phyloP scores from a whole-genome alignment of 1,140 invertebrate species.

The Limonius californicus region DNA sequence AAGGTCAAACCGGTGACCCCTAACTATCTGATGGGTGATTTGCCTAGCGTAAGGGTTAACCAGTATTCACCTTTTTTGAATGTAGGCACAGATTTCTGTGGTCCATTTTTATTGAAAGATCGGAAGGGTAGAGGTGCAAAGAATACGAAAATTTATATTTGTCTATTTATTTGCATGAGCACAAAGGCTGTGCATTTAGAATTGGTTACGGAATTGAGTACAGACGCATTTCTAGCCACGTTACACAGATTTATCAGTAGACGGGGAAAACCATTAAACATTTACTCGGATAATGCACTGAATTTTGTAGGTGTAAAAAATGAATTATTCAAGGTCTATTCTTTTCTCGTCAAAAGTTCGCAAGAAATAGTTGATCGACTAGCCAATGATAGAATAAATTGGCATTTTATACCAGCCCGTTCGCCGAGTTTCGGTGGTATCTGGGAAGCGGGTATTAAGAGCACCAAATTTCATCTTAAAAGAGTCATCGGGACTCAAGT shows the following conservation, averaged over 20 bases:
- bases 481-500: neutral
- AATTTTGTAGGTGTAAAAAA: slow-evolving; percentile 16
- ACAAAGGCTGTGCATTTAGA: slow-evolving; percentile 47
- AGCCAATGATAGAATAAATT: slow-evolving; percentile 22
- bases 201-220: slow-evolving; percentile 35
- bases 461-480: too few species aligned
- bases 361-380: slow-evolving; percentile 38
- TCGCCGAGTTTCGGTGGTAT: slow-evolving; percentile 29
- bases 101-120: slow-evolving; percentile 27
- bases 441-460: slow-evolving; percentile 27
- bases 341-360: slow-evolving; percentile 36
- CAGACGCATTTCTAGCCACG: slow-evolving; percentile 41
- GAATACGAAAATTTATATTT: slow-evolving; percentile 38
- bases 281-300: neutral
- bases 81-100: slow-evolving; percentile 36
- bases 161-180: slow-evolving; percentile 37
- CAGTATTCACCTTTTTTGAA: slow-evolving; percentile 30
- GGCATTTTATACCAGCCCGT: slow-evolving; percentile 31
- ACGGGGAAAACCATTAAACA: slow-evolving; percentile 22
- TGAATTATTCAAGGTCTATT: slow-evolving; percentile 28
- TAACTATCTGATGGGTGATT: slow-evolving; percentile 11
- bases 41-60: slow-evolving; percentile 29
- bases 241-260: slow-evolving; percentile 43
- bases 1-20: neutral
- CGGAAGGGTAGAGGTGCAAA: slow-evolving; percentile 20